phyloP scores from a whole-genome alignment of 2,888 invertebrate species.

The Lissocephala sabroskyi region DNA sequence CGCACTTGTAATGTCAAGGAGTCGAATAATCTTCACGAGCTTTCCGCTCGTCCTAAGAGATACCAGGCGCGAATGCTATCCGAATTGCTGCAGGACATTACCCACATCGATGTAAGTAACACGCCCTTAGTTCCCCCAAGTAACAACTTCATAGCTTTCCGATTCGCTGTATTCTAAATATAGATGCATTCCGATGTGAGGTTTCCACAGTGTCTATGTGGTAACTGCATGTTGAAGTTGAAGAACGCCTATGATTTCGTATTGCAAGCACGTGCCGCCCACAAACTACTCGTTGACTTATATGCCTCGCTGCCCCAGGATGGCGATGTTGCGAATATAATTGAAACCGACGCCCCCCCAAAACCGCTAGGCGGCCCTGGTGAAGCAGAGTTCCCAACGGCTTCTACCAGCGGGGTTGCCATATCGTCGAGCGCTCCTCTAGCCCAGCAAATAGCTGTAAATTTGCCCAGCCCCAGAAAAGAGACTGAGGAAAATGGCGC shows the following conservation, averaged over 20 bases:
- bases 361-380: no score
- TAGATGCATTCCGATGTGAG: no score
- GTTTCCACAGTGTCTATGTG: neutral
- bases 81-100: neutral
- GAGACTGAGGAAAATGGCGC: no score
- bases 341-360: no score
- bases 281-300: neutral
- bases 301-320: no score
- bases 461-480: no score
- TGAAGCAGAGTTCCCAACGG: no score
- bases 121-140: no score
- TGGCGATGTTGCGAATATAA: no score
- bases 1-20: neutral
- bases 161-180: neutral
- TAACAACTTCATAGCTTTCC: neutral
- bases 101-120: neutral
- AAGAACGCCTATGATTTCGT: neutral
- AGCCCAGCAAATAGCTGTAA: no score
- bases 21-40: neutral
- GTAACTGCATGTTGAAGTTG: neutral
- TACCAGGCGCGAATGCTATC: neutral
- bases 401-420: no score
- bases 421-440: no score
- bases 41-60: neutral
- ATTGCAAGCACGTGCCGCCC: neutral